Conservation (phyloP, 2,113 vertebrate genomes). For the Natator depressus region DNA sequence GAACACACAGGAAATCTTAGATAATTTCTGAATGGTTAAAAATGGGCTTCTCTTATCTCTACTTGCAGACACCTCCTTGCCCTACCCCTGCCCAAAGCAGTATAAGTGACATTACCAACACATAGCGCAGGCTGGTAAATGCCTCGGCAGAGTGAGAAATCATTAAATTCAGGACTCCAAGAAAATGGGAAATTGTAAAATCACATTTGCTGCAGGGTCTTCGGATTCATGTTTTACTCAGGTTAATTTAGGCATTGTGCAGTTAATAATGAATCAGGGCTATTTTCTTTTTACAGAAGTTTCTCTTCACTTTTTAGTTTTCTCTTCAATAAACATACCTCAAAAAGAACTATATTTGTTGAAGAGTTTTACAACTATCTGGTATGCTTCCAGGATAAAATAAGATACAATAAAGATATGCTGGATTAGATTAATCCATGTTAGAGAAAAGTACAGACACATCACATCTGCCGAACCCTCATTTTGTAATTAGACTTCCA, state of each 20-base stretch:
- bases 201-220: not conserved
- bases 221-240: not conserved
- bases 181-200: not conserved
- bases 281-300: not conserved
- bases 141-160: not conserved
- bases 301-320: not conserved
- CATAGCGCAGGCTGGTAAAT: not conserved
- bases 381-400: not conserved
- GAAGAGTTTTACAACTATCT: not conserved
- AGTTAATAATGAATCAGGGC: not conserved
- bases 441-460: not conserved
- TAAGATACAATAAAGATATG: not conserved
- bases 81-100: not conserved
- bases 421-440: not conserved
- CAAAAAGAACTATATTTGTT: not conserved
- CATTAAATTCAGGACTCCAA: not conserved
- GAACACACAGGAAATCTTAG: constrained; percentile 19
- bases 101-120: not conserved
- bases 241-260: not conserved
- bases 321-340: not conserved
- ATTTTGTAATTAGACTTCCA: not conserved
- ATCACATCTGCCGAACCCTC: not conserved
- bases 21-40: constrained; percentile 8
- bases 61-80: not conserved
- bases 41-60: constrained; percentile 11